Evolutionary conservation across 1,140 invertebrate genomes (phyloP).

Genomic region (Nixonia krombeini): DNA sequence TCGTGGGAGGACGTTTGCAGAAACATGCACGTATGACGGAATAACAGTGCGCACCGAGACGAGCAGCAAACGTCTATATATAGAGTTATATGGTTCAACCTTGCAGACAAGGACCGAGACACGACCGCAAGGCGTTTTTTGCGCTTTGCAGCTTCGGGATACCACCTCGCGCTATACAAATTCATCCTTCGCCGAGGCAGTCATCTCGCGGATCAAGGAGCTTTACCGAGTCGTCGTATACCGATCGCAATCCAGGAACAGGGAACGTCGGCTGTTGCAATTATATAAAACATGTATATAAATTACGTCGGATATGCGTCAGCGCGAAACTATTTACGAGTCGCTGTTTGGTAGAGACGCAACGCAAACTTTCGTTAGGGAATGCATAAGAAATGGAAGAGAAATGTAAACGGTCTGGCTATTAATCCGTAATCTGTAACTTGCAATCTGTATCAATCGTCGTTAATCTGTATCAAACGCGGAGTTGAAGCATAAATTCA

Average conservation of each 20-base stretch:
- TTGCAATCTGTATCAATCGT: no score
- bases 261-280: slow-evolving; percentile 26
- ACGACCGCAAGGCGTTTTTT: slow-evolving; percentile 25
- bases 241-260: slow-evolving; percentile 13
- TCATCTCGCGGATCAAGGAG: slow-evolving; percentile 33
- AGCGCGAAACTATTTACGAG: slow-evolving; percentile 15
- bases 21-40: slow-evolving; percentile 12
- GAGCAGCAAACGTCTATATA: slow-evolving; percentile 27
- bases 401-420: no score
- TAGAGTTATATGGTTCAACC: slow-evolving; percentile 32
- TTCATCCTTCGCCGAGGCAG: slow-evolving; percentile 37
- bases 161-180: slow-evolving; percentile 17
- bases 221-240: slow-evolving; percentile 29
- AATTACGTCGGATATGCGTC: slow-evolving; percentile 36
- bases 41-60: slow-evolving; percentile 16
- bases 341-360: no score
- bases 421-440: no score
- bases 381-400: no score
- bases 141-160: slow-evolving; percentile 21
- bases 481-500: no score
- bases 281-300: slow-evolving; percentile 34
- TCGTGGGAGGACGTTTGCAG: slow-evolving; percentile 17
- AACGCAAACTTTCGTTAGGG: no score
- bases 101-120: slow-evolving; percentile 39
- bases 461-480: no score